phyloP scores from a whole-genome alignment of 2,888 invertebrate genomes.

The Thyatira batis region DNA sequence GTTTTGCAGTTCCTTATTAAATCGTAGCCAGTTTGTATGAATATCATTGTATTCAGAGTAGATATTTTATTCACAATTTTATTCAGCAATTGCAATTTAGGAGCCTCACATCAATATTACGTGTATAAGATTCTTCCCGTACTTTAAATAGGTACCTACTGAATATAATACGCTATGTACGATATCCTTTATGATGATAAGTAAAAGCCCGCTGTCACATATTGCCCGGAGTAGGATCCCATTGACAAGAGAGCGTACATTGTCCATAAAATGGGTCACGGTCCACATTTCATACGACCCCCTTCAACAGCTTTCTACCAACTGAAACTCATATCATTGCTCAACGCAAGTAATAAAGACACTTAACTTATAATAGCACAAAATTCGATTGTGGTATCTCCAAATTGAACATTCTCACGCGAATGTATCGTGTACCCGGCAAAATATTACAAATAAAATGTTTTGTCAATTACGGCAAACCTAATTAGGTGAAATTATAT shows the following conservation, averaged over 20 bases:
- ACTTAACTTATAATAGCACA: not conserved
- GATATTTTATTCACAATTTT: too few relatives aligned
- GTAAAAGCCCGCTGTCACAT: constrained; percentile 1
- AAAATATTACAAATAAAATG: not conserved
- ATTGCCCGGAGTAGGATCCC: not conserved
- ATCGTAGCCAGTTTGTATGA: too few relatives aligned
- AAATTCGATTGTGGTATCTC: not conserved
- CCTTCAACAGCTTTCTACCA: not conserved
- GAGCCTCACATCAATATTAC: not conserved
- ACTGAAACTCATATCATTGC: not conserved
- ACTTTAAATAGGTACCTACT: too few relatives aligned
- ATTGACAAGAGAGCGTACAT: constrained; percentile 10
- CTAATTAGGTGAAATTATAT: constrained; percentile 26
- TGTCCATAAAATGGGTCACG: constrained; percentile 29
- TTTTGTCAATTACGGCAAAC: constrained; percentile 5
- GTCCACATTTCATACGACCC: constrained; percentile 20
- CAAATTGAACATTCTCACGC: not conserved
- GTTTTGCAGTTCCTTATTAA: too few relatives aligned
- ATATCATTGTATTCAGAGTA: too few relatives aligned
- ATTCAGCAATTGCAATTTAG: too few relatives aligned
- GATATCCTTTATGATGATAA: not conserved
- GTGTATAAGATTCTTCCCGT: not conserved
- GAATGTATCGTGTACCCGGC: not conserved
- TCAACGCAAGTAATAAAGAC: not conserved
- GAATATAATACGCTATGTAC: not conserved